These are phyloP conservation scores for Gobionotothen gibberifrons DNA, from an alignment of 2,797 vertebrate species.

Conservation along the genomic window DNA sequence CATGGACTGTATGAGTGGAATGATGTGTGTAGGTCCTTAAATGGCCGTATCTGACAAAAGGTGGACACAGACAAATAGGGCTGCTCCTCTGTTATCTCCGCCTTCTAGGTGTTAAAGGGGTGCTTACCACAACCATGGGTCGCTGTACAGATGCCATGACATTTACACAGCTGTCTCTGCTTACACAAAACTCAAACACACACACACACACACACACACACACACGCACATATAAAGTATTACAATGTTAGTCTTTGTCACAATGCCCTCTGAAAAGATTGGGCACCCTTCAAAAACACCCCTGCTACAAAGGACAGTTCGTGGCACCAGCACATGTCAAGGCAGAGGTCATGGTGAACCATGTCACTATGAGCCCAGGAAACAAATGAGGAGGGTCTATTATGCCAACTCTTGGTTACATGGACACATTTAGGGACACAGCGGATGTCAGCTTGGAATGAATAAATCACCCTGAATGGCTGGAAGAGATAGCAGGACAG, in stretches of 20 bases:
- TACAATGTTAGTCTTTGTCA: conserved; percentile 74
- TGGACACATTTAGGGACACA: conserved; percentile 55
- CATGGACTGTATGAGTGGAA: neutral
- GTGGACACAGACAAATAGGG: conserved; percentile 33
- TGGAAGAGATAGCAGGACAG: conserved; percentile 29
- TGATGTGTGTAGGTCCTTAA: conserved; percentile 1
- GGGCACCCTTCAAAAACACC: conserved; percentile 69
- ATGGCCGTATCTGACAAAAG: conserved; percentile 21
- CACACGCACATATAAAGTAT: conserved; percentile 38
- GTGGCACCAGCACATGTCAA: conserved; percentile 66
- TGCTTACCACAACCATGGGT: conserved; percentile 32
- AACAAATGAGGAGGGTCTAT: conserved; percentile 80
- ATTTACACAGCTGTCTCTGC: conserved; percentile 60
- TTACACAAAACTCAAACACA: conserved; percentile 1
- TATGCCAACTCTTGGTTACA: conserved; percentile 74
- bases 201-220: conserved; percentile 15
- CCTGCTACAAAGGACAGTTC: conserved; percentile 64
- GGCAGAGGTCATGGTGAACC: conserved; percentile 81
- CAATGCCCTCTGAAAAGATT: conserved; percentile 71
- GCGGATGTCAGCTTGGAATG: conserved; percentile 44
- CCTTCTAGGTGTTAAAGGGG: conserved; percentile 44
- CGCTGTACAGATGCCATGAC: conserved; percentile 57
- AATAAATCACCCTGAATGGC: conserved; percentile 43
- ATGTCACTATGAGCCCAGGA: conserved; percentile 77
- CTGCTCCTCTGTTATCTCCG: conserved; percentile 35